phyloP scores from a whole-genome alignment of 2,797 vertebrate genomes.

The Carduelis carduelis region DNA sequence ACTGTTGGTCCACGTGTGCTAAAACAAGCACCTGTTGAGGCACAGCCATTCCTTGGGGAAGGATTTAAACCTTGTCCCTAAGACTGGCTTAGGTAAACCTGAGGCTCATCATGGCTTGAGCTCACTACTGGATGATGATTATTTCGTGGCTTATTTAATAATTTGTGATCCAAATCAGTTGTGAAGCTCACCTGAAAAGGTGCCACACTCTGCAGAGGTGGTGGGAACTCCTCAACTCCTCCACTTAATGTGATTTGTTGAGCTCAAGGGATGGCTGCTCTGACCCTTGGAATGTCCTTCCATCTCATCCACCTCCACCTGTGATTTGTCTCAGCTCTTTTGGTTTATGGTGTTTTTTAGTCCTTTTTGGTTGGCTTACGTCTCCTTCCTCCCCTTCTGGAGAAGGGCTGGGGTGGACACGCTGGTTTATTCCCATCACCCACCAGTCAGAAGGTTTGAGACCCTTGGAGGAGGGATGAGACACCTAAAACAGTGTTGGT shows the following conservation, averaged over 20 bases:
- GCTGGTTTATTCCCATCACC: background rate
- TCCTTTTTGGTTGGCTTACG: background rate
- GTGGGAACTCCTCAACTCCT: background rate
- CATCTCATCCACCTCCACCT: background rate
- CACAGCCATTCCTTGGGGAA: background rate
- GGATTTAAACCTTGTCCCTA: background rate
- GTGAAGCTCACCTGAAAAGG: background rate
- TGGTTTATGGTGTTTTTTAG: background rate
- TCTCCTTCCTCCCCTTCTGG: background rate
- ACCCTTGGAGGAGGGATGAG: accelerated
- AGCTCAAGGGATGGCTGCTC: background rate
- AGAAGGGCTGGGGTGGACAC: background rate
- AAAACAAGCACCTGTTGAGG: background rate
- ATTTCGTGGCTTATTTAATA: background rate
- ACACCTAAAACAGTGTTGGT: accelerated
- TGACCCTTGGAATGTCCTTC: background rate
- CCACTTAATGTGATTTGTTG: background rate
- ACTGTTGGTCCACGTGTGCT: accelerated
- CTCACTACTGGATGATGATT: background rate
- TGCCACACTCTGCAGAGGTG: background rate
- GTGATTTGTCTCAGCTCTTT: background rate
- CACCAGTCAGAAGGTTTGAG: accelerated
- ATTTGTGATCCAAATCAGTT: background rate
- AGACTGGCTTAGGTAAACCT: background rate
- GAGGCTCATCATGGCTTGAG: background rate